Evolutionary conservation across 2,113 vertebrate genomes (phyloP), one percentile per base, ranked within the genome.

Genomic region (Oophaga pumilio): DNA sequence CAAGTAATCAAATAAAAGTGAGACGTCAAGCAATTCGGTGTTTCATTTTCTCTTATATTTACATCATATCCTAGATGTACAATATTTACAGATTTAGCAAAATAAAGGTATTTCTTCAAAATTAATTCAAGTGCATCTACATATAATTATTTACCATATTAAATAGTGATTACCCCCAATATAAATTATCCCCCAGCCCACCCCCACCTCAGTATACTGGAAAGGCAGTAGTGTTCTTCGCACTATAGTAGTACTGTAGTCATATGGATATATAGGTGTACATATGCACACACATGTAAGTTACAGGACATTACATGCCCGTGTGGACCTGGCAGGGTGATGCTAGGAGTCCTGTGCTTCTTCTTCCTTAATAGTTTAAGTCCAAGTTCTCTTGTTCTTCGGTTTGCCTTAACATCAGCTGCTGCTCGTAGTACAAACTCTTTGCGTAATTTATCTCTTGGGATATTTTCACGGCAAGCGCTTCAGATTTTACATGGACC

Each of bases 391-490:
- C 95, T 69, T 92, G 93, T 76, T 96, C 94, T 88, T 98, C 96
- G 50, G 82, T 96, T 91, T 95, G 93, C 60, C 97, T 96, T 52
- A 99, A 89, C 98, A 98, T 99, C 0, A 99, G 97, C 89, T 99
- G 98, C 90, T 99, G 98, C 84, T 99, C 98, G 0, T 97, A 99
- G 93, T 98, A 99, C 89, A 99, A 96, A 93, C 98, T 99, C 94
- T 99, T 99, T 91, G 98, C 98, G 77, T 99, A 99, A 95, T 99
- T 99, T 90, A 99, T 96, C 94, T 99, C 97, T 92, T 99, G 98
- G 50, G 97, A 99, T 33, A 99, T 95, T 91, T 97, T 98, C 76
- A 97, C 90, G 2, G 98, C 98, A 0, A 99, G 96, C 85, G 91
- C 95, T 94, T 99, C 98, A 0, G 91, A 97, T 87, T 96, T 97